Conservation (phyloP, 2,797 vertebrate species). For the Crocodylus rhombifer region DNA sequence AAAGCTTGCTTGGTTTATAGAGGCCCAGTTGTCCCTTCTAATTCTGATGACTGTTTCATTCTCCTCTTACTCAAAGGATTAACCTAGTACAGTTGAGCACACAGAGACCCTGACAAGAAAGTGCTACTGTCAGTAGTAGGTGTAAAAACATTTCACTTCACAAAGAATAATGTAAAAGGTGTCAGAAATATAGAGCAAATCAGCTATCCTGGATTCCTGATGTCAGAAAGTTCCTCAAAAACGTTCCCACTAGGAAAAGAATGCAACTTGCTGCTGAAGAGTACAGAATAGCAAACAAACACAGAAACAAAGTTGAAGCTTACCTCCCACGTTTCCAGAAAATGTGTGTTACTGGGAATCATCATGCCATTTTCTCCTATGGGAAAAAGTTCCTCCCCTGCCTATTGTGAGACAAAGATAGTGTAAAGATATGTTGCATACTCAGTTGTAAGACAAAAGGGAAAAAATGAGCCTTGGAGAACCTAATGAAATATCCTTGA, state of each 20-base stretch:
- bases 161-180: neutral
- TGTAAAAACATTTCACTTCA: neutral
- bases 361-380: slow-evolving; percentile 3
- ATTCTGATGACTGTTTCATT: neutral
- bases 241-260: neutral
- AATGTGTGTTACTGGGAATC: slow-evolving; percentile 6
- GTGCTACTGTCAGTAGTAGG: neutral
- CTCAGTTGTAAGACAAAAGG: neutral
- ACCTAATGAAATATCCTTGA: neutral
- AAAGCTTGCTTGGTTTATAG: neutral
- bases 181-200: neutral
- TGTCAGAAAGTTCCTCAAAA: neutral
- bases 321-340: slow-evolving; percentile 47
- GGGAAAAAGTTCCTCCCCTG: slow-evolving; percentile 47
- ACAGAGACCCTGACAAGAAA: neutral
- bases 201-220: neutral
- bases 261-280: neutral
- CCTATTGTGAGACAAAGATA: neutral
- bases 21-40: neutral
- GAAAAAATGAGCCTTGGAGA: neutral
- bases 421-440: neutral
- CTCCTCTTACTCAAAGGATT: neutral
- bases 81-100: neutral
- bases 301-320: neutral
- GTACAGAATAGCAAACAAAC: neutral